phyloP scores from a whole-genome alignment of 2,797 vertebrate species.

The Denticeps clupeoides region DNA sequence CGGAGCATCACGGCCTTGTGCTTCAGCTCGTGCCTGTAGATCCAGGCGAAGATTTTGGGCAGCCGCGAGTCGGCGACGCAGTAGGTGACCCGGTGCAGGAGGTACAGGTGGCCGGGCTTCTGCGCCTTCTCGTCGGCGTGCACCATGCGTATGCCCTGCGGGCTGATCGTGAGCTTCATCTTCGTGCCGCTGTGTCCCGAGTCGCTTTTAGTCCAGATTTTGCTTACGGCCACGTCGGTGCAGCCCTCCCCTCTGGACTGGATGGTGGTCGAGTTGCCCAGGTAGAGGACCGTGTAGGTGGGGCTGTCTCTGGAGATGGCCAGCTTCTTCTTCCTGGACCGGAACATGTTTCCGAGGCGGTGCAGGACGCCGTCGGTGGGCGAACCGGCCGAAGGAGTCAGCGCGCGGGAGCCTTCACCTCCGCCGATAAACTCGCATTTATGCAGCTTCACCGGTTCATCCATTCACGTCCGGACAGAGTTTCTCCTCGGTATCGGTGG shows the following conservation, averaged over 20 bases:
- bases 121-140: conserved; percentile 54
- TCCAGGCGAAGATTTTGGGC: conserved; percentile 67
- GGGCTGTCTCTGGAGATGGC: conserved; percentile 67
- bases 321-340: conserved; percentile 64
- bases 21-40: conserved; percentile 70
- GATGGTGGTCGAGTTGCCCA: conserved; percentile 69
- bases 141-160: conserved; percentile 69
- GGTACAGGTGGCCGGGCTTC: conserved; percentile 64
- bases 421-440: too few relatives aligned
- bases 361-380: conserved; percentile 65
- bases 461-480: too few relatives aligned
- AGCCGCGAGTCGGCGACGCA: conserved; percentile 64
- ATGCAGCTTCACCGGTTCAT: too few relatives aligned
- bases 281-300: conserved; percentile 65
- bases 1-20: conserved; percentile 71
- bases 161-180: conserved; percentile 67
- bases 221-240: conserved; percentile 63
- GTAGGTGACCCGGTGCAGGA: conserved; percentile 68
- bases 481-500: too few relatives aligned
- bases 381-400: conserved; percentile 60
- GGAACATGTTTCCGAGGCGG: conserved; percentile 67
- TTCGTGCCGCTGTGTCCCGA: conserved; percentile 63
- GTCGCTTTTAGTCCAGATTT: conserved; percentile 70
- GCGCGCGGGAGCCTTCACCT: conserved; percentile 61
- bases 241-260: conserved; percentile 70